Evolutionary conservation across 2,113 vertebrate genomes (phyloP), one percentile per base, ranked within the genome.

Genomic region (Pungitius pungitius): DNA sequence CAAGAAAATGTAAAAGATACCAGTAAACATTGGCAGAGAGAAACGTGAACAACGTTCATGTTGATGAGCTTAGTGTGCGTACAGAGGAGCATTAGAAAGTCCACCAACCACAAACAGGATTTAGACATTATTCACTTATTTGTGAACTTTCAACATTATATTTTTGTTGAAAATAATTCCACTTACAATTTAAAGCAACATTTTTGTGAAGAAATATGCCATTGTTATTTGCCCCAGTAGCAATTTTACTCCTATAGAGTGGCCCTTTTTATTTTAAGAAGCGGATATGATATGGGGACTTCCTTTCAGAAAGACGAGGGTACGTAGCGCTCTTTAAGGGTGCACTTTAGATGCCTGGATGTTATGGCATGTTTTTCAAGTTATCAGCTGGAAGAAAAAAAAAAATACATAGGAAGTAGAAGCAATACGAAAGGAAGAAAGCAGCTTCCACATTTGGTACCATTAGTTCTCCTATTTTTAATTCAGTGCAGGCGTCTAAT

Each of bases 351-450:
- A 69, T 75, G 49, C 40, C 73, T 80, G 75, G 75, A 65, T 69
- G 74, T 54, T 45, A 1, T n/a, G 37, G 72, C 52, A 10, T 57
- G 59, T 75, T 17, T 52, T 77, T 51, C 26, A 61, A 27, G 39
- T 35, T 83, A 73, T 64, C 67, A 78, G 58, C 55, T 71, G 22
- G 75, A 68, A 35, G 30, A 35, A 35, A 30, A 2, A 84, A 83
- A 73, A 81, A 39, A 47, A 64, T 71, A 52, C n/a, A 2, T 15
- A 82, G 86, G 81, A 83, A 84, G 80, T 80, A 37, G 12, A 1
- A 33, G 64, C 27, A 86, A 82, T 85, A 42, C 55, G 2, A 2
- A 81, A 83, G 82, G 84, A 86, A 85, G 73, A 78, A 57, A 55
- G 57, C 59, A 75, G 67, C 71, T 42, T 72, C 43, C 39, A 61